Evolutionary conservation across 2,113 vertebrate genomes (phyloP), one percentile per base, ranked within the genome.

Genomic region (Alosa alosa): DNA sequence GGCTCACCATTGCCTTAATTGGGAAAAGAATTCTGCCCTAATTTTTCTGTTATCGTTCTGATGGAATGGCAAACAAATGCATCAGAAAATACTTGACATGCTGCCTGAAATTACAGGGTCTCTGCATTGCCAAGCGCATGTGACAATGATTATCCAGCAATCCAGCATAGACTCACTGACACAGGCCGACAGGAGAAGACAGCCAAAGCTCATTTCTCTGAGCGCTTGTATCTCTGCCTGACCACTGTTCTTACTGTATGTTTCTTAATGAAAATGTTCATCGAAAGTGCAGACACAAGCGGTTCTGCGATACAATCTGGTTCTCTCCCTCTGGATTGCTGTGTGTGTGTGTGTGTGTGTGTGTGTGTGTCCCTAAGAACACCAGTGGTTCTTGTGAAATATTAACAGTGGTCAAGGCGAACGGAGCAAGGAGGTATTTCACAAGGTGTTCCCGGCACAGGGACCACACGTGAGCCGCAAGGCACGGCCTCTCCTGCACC

Each of bases 391-490:
- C 84, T 82, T 86, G 75, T 88, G n/a, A 86, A 88, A 87, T 72
- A 45, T 36, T 86, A 89, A 81, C 1, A 57, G 72, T 84, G 85
- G 84, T 72, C 64, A 72, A 72, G 64, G 64, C 64, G 64, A 72
- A 13, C 64, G 31, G 64, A 11, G 10, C 64, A 2, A 72, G 44
- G 47, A 36, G 60, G 22, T 18, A 86, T 6, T 64, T 82, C 68
- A 75, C 41, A 82, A 45, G 47, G 52, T 88, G 84, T 81, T 82
- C 83, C 49, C 81, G 60, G 88, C 52, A 72, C 87, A 85, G 91
- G 83, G 86, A 83, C 87, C 88, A 90, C 92, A 92, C 55, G 83
- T 86, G 89, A 88, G 86, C 87, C 88, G 18, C 46, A 87, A 89
- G 3, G 25, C 22, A 72, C 64, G 64, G 64, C 36, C 1, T 25